These are phyloP conservation scores for Dromas ardeola DNA, from an alignment of 2,113 vertebrate genomes.

Conservation along the genomic window DNA sequence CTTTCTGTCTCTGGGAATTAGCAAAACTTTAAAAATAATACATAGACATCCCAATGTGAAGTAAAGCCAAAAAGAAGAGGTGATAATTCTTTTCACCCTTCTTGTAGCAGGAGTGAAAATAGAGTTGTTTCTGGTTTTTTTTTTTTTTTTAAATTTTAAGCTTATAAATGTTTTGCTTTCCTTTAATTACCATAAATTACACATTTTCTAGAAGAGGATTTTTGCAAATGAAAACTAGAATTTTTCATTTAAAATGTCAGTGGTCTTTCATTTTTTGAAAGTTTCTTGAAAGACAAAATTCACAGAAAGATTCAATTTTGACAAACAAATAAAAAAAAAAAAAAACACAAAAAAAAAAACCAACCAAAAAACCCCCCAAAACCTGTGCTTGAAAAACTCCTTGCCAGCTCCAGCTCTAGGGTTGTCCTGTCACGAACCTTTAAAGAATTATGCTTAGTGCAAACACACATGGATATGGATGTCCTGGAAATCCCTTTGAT, in stretches of 20 bases:
- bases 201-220: not conserved
- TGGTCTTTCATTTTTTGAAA: not conserved
- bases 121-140: too few species aligned
- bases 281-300: not conserved
- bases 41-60: not conserved
- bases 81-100: not conserved
- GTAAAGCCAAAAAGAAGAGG: not conserved
- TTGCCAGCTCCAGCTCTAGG: not conserved
- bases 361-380: not conserved
- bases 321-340: not conserved
- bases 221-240: not conserved
- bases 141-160: too few species aligned
- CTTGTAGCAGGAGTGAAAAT: not conserved
- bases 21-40: not conserved
- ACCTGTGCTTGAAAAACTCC: not conserved
- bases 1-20: not conserved
- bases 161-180: not conserved
- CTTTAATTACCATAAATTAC: not conserved
- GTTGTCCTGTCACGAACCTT: not conserved
- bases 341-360: not conserved
- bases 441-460: not conserved
- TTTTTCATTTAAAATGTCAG: not conserved
- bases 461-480: not conserved
- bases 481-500: not conserved
- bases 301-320: not conserved